phyloP scores from a whole-genome alignment of 1,140 invertebrate species.

The Zaprionus nigranus region DNA sequence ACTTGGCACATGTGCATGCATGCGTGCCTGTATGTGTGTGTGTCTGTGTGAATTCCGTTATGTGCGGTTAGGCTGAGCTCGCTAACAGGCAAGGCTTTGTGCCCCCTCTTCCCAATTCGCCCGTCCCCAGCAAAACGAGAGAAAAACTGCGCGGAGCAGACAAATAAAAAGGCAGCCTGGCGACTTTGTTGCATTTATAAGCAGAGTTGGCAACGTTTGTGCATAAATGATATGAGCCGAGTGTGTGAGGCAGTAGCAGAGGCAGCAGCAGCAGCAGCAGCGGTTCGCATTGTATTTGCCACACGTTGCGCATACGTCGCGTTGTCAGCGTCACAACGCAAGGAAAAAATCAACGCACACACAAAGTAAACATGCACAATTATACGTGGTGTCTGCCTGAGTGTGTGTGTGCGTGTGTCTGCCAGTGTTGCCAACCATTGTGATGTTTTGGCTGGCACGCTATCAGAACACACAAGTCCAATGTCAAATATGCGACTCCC shows the following conservation, averaged over 20 bases:
- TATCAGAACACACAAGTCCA: slow-evolving; percentile 73
- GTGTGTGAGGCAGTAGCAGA: slow-evolving; percentile 11
- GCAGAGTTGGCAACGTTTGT: slow-evolving; percentile 76
- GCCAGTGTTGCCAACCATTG: slow-evolving; percentile 74
- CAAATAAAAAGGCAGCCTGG: slow-evolving; percentile 62
- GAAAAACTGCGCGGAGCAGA: slow-evolving; percentile 44
- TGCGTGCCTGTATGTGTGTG: slow-evolving; percentile 20
- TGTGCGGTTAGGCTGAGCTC: slow-evolving; percentile 55
- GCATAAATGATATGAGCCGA: slow-evolving; percentile 72
- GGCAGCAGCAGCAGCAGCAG: slow-evolving; percentile 2
- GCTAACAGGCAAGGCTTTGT: slow-evolving; percentile 30
- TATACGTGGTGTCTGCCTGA: slow-evolving; percentile 48
- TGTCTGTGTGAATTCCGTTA: slow-evolving; percentile 31
- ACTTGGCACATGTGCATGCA: slow-evolving; percentile 24
- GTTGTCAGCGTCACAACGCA: slow-evolving; percentile 41
- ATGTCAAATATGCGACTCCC: slow-evolving; percentile 78
- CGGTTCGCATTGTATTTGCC: slow-evolving; percentile 61
- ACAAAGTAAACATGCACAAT: slow-evolving; percentile 77
- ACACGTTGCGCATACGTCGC: slow-evolving; percentile 73
- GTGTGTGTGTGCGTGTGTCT: slow-evolving; percentile 15
- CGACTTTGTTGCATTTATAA: slow-evolving; percentile 67
- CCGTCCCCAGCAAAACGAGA: background rate
- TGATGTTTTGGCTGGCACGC: slow-evolving; percentile 76
- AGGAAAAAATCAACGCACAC: slow-evolving; percentile 58
- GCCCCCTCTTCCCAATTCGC: background rate